Evolutionary conservation across 1,140 invertebrate species (phyloP), one percentile per base, ranked within the genome.

Genomic region (Trichoplusia ni): DNA sequence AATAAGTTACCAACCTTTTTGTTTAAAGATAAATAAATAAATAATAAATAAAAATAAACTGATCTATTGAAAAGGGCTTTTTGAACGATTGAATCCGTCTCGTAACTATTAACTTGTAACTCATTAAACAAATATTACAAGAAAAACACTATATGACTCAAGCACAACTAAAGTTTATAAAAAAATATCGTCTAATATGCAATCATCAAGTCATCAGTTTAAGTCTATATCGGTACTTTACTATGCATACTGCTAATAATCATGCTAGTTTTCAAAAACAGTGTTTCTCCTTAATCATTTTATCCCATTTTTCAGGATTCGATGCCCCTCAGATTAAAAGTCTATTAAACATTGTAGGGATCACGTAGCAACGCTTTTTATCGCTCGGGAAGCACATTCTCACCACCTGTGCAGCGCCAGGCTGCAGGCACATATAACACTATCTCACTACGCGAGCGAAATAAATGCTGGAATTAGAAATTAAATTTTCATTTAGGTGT

Each of bases 301-400:
- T 64, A 42, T 27, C 81, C 1, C 4, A 6, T 56, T n/a, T 56
- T 87, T 8, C 61, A 90, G 87, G 86, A 90, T 49, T 86, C 87
- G 1, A 72, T 89, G 69, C 87, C 87, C 0, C 75, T 90, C 4
- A 81, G 87, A 8, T 63, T 89, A n/a, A 87, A 85, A 75, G 87
- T n/a, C n/a, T n/a, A 56, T 16, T 56, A 35, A 23, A 56, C 21
- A 40, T 40, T 40, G 33, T 13, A 19, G 23, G 9, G 35, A 27
- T 59, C 54, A 33, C 25, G 9, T 11, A 14, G 25, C 25, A 21
- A 16, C 31, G n/a, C 46, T 38, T 56, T 59, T 59, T 44, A 42
- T 25, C 23, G 4, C 14, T 25, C 7, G 18, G 14, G 19, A 40
- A 44, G 18, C 14, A 59, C 54, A 44, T 44, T 44, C 13, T 11